These are phyloP conservation scores for Uropetala carovei DNA, from an alignment of 2,888 invertebrate genomes.

Conservation along the genomic window DNA sequence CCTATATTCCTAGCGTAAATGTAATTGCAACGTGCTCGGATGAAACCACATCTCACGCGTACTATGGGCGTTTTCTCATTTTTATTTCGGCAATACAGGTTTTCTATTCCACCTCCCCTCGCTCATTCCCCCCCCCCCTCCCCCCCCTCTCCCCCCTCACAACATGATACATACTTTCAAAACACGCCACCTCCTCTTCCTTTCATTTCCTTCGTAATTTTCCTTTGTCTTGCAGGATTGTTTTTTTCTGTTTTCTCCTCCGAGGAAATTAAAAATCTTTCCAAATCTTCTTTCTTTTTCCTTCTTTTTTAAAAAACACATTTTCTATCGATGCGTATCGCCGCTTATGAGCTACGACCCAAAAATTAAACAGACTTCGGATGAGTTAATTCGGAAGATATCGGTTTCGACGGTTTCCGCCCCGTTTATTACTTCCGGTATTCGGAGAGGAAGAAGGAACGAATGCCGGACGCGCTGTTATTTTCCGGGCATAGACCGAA, in stretches of 20 bases:
- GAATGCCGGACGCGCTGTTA: no score
- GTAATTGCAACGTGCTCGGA: no score
- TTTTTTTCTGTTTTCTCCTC: constrained; percentile 4
- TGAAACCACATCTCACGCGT: no score
- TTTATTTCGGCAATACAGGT: background rate
- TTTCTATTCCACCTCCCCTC: background rate
- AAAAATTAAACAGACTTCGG: constrained; percentile 35
- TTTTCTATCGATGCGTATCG: constrained; percentile 1
- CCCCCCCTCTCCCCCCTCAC: background rate
- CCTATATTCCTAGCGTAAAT: no score
- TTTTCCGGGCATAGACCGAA: no score
- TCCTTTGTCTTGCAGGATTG: constrained; percentile 23
- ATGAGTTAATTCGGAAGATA: constrained; percentile 40
- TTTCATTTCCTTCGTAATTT: constrained; percentile 8
- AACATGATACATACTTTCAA: no score
- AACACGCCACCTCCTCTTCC: background rate
- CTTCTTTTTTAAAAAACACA: background rate
- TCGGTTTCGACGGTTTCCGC: constrained; percentile 28
- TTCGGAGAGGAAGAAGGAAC: no score
- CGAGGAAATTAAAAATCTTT: constrained; percentile 43
- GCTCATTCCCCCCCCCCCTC: background rate
- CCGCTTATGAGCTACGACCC: constrained; percentile 33
- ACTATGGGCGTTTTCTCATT: no score
- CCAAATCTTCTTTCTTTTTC: background rate
- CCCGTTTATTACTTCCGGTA: background rate